Evolutionary conservation across 2,888 invertebrate genomes (phyloP), one percentile per base, ranked within the genome.

Genomic region (Drosophila testacea): DNA sequence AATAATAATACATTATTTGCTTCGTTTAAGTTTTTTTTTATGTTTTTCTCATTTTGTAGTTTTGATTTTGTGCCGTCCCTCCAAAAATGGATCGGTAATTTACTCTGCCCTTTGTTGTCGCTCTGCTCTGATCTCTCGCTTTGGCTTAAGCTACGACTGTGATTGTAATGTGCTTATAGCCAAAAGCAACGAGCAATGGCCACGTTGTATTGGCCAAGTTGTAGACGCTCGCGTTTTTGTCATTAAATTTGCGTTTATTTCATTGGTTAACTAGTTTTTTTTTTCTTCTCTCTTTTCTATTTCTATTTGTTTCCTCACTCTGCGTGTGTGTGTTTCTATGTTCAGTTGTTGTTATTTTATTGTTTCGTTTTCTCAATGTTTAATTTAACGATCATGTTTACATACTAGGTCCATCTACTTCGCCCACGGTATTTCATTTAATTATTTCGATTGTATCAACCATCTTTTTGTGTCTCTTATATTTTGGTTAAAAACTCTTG

Each of bases 191-290:
- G 57, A 63, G 77, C 83, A 78, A 69, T 81, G 83, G 74, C 73
- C 69, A 79, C 70, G 79, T 81, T 60, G 88, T 88, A 89, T 88
- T 88, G 88, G 88, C 89, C 90, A 87, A 84, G 77, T 76, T 73
- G 72, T 73, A 59, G 70, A 54, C 73, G 69, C 69, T 81, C 81
- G 76, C 79, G 79, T 70, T 82, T 77, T 87, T 87, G 88, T 89
- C 88, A 88, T 89, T 88, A 77, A 90, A 89, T 90, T 79, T 88
- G 88, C 85, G 88, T 84, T 88, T 74, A 74, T 88, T 89, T 88
- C 90, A 88, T 88, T 88, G 87, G 87, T 81, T 87, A 84, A 87
- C 89, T 88, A 73, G 75, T 85, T 78, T 89, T 56, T 39, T 39
- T 57, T 55, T 76, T 70, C 77, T 67, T 69, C 67, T 73, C 64